Percentiles rank a stretch among this genome's conserved stretches.
Evolutionary conservation across 2,113 vertebrate genomes (phyloP).

Genomic region (Phasianus colchicus): DNA sequence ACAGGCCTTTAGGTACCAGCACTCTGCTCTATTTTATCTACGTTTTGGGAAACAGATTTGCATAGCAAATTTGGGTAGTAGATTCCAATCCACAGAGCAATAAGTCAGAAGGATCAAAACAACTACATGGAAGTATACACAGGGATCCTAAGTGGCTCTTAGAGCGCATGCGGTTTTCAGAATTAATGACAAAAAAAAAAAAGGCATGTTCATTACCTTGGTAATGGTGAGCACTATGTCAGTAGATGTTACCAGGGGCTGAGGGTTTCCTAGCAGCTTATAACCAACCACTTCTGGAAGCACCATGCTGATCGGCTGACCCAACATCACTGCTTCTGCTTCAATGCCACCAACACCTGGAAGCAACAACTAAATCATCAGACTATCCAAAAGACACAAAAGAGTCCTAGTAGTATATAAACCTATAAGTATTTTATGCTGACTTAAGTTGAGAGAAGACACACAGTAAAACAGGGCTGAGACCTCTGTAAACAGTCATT

Average conservation of each 20-base stretch:
- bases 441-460: background rate
- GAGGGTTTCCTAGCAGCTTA: slow-evolving; percentile 83
- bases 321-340: slow-evolving; percentile 98
- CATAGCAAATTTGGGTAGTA: background rate
- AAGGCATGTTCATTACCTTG: slow-evolving; percentile 81
- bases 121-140: background rate
- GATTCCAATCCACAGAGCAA: background rate
- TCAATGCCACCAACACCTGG: slow-evolving; percentile 97
- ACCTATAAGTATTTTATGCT: background rate
- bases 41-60: background rate
- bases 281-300: slow-evolving; percentile 97
- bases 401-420: accelerated
- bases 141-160: background rate
- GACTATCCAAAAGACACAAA: background rate
- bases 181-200: background rate
- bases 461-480: background rate
- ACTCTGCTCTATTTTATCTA: background rate
- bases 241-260: slow-evolving; percentile 92
- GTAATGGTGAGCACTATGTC: slow-evolving; percentile 98
- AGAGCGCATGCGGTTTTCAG: background rate
- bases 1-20: background rate
- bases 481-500: background rate
- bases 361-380: background rate
- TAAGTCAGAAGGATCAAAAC: background rate
- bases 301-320: slow-evolving; percentile 98